These are phyloP conservation scores for Callaeas wilsoni DNA, from an alignment of 2,113 vertebrate genomes.

Conservation along the genomic window DNA sequence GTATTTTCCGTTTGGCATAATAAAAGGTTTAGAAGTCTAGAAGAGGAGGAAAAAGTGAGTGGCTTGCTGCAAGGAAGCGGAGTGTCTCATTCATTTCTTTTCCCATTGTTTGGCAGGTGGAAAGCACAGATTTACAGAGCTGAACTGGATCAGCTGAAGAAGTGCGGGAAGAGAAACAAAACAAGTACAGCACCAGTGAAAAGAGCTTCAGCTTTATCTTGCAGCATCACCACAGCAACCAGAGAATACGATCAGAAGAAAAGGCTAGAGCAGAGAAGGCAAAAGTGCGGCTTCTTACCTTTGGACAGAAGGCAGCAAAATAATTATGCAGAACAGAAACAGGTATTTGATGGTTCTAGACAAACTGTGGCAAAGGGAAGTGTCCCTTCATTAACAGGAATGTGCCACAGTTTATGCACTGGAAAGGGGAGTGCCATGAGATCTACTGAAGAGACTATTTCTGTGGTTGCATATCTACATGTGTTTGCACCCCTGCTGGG, in stretches of 20 bases:
- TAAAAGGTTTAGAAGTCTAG: neutral
- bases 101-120: conserved; percentile 69
- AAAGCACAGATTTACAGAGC: conserved; percentile 49
- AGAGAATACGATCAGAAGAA: conserved; percentile 44
- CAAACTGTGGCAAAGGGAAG: conserved; percentile 46
- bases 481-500: neutral
- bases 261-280: conserved; percentile 4
- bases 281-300: conserved; percentile 14
- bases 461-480: conserved; percentile 41
- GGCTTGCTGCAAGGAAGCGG: neutral
- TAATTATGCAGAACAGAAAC: conserved; percentile 65
- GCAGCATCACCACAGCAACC: conserved; percentile 64
- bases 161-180: conserved; percentile 44
- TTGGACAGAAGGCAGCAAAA: conserved; percentile 47
- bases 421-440: conserved; percentile 66
- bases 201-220: conserved; percentile 46
- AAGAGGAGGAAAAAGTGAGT: neutral
- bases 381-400: conserved; percentile 59
- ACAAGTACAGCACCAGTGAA: neutral
- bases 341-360: neutral
- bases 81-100: conserved; percentile 25
- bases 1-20: neutral
- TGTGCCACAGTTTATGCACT: conserved; percentile 43
- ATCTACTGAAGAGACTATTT: conserved; percentile 53
- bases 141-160: conserved; percentile 47